Evolutionary conservation across 2,113 vertebrate species (phyloP).

Genomic region (Aptenodytes patagonicus): DNA sequence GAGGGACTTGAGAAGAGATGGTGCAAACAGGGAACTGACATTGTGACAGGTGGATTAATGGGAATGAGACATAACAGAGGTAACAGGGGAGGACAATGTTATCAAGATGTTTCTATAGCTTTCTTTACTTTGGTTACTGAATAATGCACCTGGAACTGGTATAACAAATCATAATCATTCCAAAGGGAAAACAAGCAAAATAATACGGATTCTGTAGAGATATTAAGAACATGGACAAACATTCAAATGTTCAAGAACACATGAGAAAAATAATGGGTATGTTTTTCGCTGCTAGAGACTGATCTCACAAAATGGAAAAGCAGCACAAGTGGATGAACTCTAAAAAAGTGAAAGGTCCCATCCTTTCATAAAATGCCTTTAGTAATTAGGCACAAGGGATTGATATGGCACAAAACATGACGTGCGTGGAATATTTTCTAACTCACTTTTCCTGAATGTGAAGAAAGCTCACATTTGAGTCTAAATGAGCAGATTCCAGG

Average conservation of each 20-base stretch:
- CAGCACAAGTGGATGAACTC: background rate
- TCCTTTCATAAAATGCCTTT: background rate
- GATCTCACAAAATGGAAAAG: background rate
- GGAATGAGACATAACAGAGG: background rate
- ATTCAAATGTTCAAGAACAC: background rate
- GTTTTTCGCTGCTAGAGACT: background rate
- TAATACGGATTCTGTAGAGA: background rate
- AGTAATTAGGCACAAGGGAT: background rate
- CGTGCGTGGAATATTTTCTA: background rate
- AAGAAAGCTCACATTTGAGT: background rate
- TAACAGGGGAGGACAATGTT: background rate
- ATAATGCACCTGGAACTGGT: background rate
- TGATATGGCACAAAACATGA: background rate
- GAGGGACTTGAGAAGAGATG: background rate
- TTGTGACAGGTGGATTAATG: background rate
- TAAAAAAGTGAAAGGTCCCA: background rate
- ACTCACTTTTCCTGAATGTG: background rate
- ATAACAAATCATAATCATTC: background rate
- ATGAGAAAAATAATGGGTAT: background rate
- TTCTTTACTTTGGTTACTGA: background rate
- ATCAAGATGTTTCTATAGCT: background rate
- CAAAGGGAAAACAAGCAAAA: background rate
- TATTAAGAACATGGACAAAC: background rate
- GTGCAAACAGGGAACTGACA: background rate
- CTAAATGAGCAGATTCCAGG: background rate